Evolutionary conservation across 1,140 invertebrate genomes (phyloP).

Genomic region (Homarus americanus): DNA sequence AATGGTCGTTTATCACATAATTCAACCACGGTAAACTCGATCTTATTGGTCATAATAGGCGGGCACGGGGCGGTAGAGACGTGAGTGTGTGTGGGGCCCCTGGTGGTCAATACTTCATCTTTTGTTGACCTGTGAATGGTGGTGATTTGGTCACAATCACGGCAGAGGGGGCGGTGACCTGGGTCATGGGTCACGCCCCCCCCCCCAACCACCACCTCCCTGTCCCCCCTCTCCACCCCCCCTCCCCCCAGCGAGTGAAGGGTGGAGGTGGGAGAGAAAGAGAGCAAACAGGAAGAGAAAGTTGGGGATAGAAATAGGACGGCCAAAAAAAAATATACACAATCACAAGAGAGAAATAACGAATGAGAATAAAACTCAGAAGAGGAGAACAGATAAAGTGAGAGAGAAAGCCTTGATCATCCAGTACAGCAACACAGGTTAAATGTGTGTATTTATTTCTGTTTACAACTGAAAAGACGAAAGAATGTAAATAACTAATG

Average conservation of each 20-base stretch:
- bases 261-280: not conserved
- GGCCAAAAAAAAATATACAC: no score
- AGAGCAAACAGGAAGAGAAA: not conserved
- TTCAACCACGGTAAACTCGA: not conserved
- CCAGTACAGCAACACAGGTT: no score
- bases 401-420: no score
- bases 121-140: slow-evolving; percentile 42
- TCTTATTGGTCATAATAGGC: not conserved
- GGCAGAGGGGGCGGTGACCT: slow-evolving; percentile 24
- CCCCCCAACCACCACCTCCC: no score
- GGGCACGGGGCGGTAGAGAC: not conserved
- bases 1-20: not conserved
- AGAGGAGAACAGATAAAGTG: no score
- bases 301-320: not conserved
- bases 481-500: no score
- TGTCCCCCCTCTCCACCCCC: no score
- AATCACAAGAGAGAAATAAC: no score
- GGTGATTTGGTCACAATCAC: slow-evolving; percentile 41
- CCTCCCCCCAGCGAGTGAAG: not conserved
- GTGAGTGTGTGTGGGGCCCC: not conserved
- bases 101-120: not conserved
- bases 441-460: no score
- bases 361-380: no score
- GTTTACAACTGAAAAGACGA: no score
- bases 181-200: not conserved